Percentiles rank a stretch among this genome's conserved stretches.
Conservation (phyloP, 2,888 invertebrate genomes). For the Tetropium fuscum region DNA sequence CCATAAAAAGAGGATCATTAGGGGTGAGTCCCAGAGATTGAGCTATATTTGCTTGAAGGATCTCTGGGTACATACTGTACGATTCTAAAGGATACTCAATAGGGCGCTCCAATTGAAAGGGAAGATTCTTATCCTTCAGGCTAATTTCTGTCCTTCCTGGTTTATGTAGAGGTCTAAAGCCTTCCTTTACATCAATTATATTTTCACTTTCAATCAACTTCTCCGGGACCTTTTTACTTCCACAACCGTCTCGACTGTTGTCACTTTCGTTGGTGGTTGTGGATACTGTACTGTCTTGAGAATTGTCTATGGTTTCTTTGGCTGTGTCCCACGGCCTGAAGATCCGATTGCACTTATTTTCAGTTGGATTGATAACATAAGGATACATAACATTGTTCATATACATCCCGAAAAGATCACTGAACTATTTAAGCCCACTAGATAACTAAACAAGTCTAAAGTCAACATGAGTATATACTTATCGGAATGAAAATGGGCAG, state of each 20-base stretch:
- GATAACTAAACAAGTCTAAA: slow-evolving; percentile 60
- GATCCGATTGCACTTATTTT: slow-evolving; percentile 50
- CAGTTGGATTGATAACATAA: slow-evolving; percentile 35
- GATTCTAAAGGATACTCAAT: slow-evolving; percentile 12
- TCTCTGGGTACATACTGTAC: slow-evolving; percentile 39
- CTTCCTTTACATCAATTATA: slow-evolving; percentile 21
- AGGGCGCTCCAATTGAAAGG: slow-evolving; percentile 8
- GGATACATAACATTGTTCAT: slow-evolving; percentile 38
- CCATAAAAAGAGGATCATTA: slow-evolving; percentile 58
- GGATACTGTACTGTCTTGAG: slow-evolving; percentile 71
- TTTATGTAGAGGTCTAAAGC: slow-evolving; percentile 41
- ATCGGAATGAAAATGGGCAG: slow-evolving; percentile 56
- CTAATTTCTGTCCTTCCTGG: slow-evolving; percentile 56
- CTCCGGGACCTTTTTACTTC: slow-evolving; percentile 9
- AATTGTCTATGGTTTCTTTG: slow-evolving; percentile 47
- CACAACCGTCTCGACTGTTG: slow-evolving; percentile 9
- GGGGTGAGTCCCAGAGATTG: slow-evolving; percentile 52
- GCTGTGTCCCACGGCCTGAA: slow-evolving; percentile 55
- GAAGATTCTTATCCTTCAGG: slow-evolving; percentile 66
- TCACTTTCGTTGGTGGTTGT: slow-evolving; percentile 66
- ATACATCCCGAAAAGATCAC: slow-evolving; percentile 39
- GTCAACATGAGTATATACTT: slow-evolving; percentile 59
- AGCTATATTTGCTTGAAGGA: slow-evolving; percentile 46
- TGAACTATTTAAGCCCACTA: slow-evolving; percentile 36
- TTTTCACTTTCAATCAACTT: not conserved